Evolutionary conservation across 1,140 invertebrate species (phyloP), one percentile per base, ranked within the genome.

Genomic region (Megalonaias nervosa): DNA sequence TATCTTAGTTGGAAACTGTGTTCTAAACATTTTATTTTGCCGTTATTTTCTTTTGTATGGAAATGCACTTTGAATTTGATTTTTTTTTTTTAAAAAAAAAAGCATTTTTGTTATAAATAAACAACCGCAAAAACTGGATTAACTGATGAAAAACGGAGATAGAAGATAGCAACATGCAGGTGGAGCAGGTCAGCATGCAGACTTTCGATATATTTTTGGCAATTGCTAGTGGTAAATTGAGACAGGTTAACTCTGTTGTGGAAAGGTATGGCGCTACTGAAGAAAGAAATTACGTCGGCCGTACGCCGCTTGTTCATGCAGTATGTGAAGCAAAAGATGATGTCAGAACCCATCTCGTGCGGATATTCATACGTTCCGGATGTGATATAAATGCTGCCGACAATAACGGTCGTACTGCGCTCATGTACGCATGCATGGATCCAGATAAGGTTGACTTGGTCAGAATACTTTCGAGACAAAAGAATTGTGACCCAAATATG

Each of bases 331-430:
- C 72, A 0, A 76, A 76, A 31, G 82, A 77, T 11, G 80, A 83
- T 57, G 69, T 79, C 57, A 60, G 80, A 31, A 79, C 70, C 13
- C 77, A 79, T 67, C 23, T 83, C n/a, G 77, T 80, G 67, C 77
- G 80, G 57, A 67, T 81, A 68, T 71, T 83, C 64, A 31, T 83
- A 9, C 58, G 66, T 56, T 23, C 61, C 64, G 96, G 96, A 59
- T 96, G 96, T 6, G 96, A 96, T 83, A 93, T 97, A 13, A 97
- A 97, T 87, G 95, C 96, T 75, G 95, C 95, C 90, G 96, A 97
- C 86, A 95, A 96, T 85, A 96, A 97, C 88, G 96, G 96, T 17
- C 96, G 95, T 75, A 97, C 96, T 5, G 95, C 96, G 16, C 90
- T 98, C 60, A 97, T 98, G 96, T 97, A 96, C 88, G 96, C 96